These are phyloP conservation scores for Protula sp. DNA, from an alignment of 2,888 invertebrate genomes.

Conservation along the genomic window DNA sequence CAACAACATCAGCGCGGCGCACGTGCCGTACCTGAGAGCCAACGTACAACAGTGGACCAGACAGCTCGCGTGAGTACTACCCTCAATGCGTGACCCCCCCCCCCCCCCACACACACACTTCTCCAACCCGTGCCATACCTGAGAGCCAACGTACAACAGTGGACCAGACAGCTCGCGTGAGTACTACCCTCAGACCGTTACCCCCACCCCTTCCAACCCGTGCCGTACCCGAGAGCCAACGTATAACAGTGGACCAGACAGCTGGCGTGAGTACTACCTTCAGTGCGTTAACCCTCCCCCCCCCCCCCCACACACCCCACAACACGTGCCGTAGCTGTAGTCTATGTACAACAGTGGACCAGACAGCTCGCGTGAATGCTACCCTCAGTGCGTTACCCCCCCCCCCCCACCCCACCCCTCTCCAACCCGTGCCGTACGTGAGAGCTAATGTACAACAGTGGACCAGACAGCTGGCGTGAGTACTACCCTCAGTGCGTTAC, in stretches of 20 bases:
- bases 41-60: constrained; percentile 42
- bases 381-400: too few relatives aligned
- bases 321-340: constrained; percentile 46
- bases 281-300: too few relatives aligned
- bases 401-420: too few relatives aligned
- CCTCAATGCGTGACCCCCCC: too few relatives aligned
- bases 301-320: too few relatives aligned
- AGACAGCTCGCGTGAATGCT: constrained; percentile 49
- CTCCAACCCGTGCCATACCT: constrained; percentile 48
- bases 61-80: constrained; percentile 49
- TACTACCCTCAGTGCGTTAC: too few relatives aligned
- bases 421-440: constrained; percentile 47
- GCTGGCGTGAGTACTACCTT: constrained; percentile 48
- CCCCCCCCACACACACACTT: too few relatives aligned
- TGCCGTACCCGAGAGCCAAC: constrained; percentile 43
- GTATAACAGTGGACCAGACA: constrained; percentile 46
- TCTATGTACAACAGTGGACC: constrained; percentile 42
- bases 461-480: constrained; percentile 50
- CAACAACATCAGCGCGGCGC: constrained; percentile 41
- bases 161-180: constrained; percentile 50
- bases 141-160: constrained; percentile 37
- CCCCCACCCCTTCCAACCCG: too few relatives aligned
- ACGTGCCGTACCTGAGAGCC: constrained; percentile 46
- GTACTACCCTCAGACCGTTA: too few relatives aligned
- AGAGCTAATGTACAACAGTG: constrained; percentile 39